Base-by-base conservation (phyloP, 2,797 vertebrate genomes). In the Acipenser oxyrinchus region DNA sequence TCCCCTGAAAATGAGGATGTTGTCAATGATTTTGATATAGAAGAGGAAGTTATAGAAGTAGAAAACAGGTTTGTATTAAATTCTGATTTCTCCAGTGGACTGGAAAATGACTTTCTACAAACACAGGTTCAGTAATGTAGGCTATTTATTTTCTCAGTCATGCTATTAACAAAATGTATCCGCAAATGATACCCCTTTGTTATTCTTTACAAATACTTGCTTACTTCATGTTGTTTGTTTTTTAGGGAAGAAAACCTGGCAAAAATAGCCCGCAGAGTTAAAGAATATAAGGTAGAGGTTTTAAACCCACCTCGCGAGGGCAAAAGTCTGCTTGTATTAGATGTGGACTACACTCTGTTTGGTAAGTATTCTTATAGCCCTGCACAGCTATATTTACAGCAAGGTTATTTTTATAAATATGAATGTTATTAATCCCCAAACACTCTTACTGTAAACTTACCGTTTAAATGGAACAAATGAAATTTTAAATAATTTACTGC, bases 1-100 rank as follows among this genome's bases (percentile, higher is more conserved):
- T 55, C 97, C 95, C 97, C 97, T 48, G 96, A 99, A 80, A 98
- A 98, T 0, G 97, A 99, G 60, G 97, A 99, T 10, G 94, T 99
- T 70, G 84, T 99, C 72, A 99, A 99, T 66, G 97, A 99, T 77
- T 99, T 99, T 87, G 97, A 99, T 81, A 99, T 99, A 8, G 97
- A 99, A 81, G 97, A 99, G 74, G 97, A 99, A 83, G 94, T 99
- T 73, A 93, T 99, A 76, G 96, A 98, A 83, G 97, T 98, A 69
- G 96, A 98, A 81, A 99, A 99, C 74, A 94, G 96, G 97, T 95
- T 66, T 74, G 87, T 67, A 64, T 51, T 13, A 9, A 8, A 37
- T 37, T 37, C 37, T 0, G 37, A 37, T 37, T 37, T 37, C 37
- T 37, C 37, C 37, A 37, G 37, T 37, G 37, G 37, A 37, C 37